Evolutionary conservation across 2,888 invertebrate genomes (phyloP).

Genomic region (Drosophila tanythrix): DNA sequence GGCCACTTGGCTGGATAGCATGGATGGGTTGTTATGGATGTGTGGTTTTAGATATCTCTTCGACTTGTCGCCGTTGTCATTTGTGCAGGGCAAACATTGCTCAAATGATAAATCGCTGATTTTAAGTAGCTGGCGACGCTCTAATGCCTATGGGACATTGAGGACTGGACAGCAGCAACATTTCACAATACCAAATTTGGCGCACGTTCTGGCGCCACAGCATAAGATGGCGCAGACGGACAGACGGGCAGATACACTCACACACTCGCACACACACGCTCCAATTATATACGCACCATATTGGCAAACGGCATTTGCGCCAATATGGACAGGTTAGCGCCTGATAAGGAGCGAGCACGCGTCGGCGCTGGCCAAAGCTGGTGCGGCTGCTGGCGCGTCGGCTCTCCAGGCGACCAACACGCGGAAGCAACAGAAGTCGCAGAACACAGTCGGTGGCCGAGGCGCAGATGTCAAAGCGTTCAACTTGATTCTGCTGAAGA

Average conservation of each 20-base stretch:
- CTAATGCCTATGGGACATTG: conserved; percentile 49
- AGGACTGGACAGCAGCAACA: conserved; percentile 56
- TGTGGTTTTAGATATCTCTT: conserved; percentile 34
- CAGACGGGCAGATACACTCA: background rate
- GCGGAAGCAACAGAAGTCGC: conserved; percentile 69
- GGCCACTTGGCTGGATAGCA: conserved; percentile 42
- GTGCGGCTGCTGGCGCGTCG: conserved; percentile 31
- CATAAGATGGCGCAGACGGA: conserved; percentile 31
- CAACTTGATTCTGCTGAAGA: conserved; percentile 65
- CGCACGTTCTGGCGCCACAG: conserved; percentile 75
- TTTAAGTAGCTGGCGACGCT: conserved; percentile 72
- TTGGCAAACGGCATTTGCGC: conserved; percentile 63
- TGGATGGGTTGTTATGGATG: conserved; percentile 36
- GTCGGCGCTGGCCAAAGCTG: conserved; percentile 36
- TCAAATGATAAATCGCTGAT: conserved; percentile 71
- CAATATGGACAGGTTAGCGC: conserved; percentile 80
- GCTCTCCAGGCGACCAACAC: conserved; percentile 67
- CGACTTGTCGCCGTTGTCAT: conserved; percentile 52
- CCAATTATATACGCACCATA: conserved; percentile 66
- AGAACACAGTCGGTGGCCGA: conserved; percentile 58
- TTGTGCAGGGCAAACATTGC: conserved; percentile 64
- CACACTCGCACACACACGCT: conserved; percentile 36
- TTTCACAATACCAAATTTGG: conserved; percentile 77
- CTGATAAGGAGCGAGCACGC: conserved; percentile 78
- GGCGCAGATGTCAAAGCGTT: conserved; percentile 62